These are phyloP conservation scores for Galemys pyrenaicus DNA, from an alignment of 2,113 vertebrate species.

Conservation along the genomic window DNA sequence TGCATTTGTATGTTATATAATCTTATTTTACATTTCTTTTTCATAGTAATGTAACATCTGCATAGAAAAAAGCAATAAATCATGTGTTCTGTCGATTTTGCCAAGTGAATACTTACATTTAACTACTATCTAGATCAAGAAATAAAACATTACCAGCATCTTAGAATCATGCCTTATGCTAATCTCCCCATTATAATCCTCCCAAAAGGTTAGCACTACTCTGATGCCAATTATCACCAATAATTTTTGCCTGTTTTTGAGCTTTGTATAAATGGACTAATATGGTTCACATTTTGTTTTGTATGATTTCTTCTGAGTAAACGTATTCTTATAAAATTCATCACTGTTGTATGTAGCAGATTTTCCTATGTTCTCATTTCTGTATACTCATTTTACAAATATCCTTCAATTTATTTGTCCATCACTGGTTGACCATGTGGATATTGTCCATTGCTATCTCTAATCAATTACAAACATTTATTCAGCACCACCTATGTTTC, in stretches of 20 bases:
- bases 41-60: not conserved
- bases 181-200: not conserved
- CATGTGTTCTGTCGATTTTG: not conserved
- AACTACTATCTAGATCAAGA: not conserved
- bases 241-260: not conserved
- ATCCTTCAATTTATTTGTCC: not conserved
- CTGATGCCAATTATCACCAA: not conserved
- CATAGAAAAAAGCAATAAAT: constrained; percentile 8
- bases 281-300: not conserved
- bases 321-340: not conserved
- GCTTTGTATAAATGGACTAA: not conserved
- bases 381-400: not conserved
- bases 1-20: not conserved
- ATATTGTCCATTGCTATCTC: not conserved
- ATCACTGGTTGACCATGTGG: not conserved
- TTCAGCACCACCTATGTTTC: not conserved
- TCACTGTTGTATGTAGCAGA: not conserved
- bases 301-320: not conserved
- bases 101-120: not conserved
- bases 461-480: not conserved
- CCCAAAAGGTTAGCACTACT: not conserved
- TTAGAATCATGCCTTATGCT: not conserved
- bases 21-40: not conserved
- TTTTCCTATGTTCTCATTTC: not conserved
- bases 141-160: not conserved